Evolutionary conservation across 2,797 vertebrate genomes (phyloP), one percentile per base, ranked within the genome.

Genomic region (Fistularia tabacaria): DNA sequence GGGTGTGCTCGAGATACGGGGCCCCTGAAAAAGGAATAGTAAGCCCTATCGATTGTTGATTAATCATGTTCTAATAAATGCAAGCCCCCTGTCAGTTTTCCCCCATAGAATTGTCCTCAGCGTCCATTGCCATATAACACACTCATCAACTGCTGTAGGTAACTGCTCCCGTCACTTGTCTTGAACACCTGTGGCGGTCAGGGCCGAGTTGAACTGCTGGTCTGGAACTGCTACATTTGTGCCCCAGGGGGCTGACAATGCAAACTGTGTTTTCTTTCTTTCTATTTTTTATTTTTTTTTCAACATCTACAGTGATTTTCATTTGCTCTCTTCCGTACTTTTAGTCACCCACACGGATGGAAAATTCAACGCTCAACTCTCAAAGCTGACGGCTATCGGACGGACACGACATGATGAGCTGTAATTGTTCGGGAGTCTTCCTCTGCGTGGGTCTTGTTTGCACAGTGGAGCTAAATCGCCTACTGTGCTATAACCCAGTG

Each of bases 361-460:
- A 38, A 93, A 91, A 62, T 99, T 99, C 90, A 93, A 62, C 1
- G 90, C 94, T 0, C 92, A 98, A 54, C 93, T 99, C 14, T 95
- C 94, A 66, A 99, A 97, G 61, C 79, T 99, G 58, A 85, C 89
- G 47, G 71, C 91, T 6, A 90, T 95, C 45, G 94, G 93, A 65
- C 90, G 80, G 69, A 90, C 88, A 0, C 49, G 64, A 37, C 95
- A 81, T 8, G 89, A 91, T 0, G 96, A 99, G 82, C 91, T 98
- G 81, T 98, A 89, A 95, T 50, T 40, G 58, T 63, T 39, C 54
- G 12, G 58, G 57, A 57, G 57, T 51, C 15, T 9, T 52, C 66
- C 57, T 45, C 1, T 5, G 51, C 62, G 51, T n/a, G 6, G 37
- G 59, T 60, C 62, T 9, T 1, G 25, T 47, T 64, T 56, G 11